Evolutionary conservation across 64 coral and sea anemone genomes (phyloP), one percentile per base, ranked within the genome.

Genomic region (Platygyra sinensis): DNA sequence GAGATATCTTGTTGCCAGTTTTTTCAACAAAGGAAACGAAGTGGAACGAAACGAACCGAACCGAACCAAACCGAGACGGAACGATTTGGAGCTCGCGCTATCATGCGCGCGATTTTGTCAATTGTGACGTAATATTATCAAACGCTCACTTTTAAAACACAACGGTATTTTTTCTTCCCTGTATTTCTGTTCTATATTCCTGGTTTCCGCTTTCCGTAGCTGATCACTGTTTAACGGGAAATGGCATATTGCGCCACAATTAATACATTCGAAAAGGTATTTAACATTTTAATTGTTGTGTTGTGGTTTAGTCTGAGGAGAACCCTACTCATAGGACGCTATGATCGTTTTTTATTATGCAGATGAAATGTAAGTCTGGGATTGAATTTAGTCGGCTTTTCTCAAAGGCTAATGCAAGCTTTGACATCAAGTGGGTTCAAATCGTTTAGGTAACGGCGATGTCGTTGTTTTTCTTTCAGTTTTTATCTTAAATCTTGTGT

Each of bases 231-330:
- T 15, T 72, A 20, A 16, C 2, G 7, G 17, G 27, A 55, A 51
- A 85, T 85, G 81, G 81, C 81, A 25, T 71, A 85, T 22, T 67
- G 81, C 24, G 60, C 60, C n/a, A 71, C 81, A 51, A 11, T 85
- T 69, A 39, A 42, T 46, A 52, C 49, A 4, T 42, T 42, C 10
- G 22, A 49, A 24, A 49, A 85, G 81, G 81, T 85, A 11, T 14
- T 16, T 57, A 4, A 46, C 3, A 1, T 57, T 57, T 57, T 16
- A 46, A 46, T 46, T 57, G 4, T 13, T 11, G 4, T 57, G 1
- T 57, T 11, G 10, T 10, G 54, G 54, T 57, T 11, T 16, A 16
- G 15, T 13, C 55, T 18, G 11, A 11, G 18, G 10, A 28, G 5
- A 85, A 50, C 62, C 65, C n/a, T 22, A n/a, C 65, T 25, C 8